phyloP scores from a whole-genome alignment of 2,888 invertebrate genomes.

The Pantelozetes paolii region DNA sequence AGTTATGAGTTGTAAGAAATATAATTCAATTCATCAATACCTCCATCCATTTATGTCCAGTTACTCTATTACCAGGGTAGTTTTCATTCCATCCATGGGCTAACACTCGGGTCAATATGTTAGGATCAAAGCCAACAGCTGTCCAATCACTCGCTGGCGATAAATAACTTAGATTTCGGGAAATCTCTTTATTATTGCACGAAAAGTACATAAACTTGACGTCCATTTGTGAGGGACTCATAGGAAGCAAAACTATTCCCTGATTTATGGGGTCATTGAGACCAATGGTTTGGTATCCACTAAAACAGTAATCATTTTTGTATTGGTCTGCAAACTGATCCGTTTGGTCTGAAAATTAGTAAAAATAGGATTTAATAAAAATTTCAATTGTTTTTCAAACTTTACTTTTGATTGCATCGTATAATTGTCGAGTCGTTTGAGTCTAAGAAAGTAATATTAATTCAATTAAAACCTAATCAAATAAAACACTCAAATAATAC shows the following conservation, averaged over 20 bases:
- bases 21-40: not conserved
- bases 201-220: constrained; percentile 34
- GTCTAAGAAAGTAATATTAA: no score
- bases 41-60: not conserved
- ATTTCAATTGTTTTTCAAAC: no score
- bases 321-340: no score
- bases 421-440: no score
- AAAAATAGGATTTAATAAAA: no score
- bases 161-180: not conserved
- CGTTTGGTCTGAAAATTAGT: no score
- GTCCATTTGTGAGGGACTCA: constrained; percentile 32
- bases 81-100: not conserved
- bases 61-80: not conserved
- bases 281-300: not conserved
- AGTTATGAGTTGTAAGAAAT: not conserved
- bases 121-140: not conserved
- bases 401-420: no score
- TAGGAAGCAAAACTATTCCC: not conserved
- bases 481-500: no score
- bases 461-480: no score
- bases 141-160: not conserved
- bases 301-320: constrained; percentile 38
- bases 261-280: not conserved
- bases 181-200: not conserved
- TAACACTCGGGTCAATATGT: not conserved